Evolutionary conservation across 2,113 vertebrate genomes (phyloP), one percentile per base, ranked within the genome.

Genomic region (Anolis sagrei): DNA sequence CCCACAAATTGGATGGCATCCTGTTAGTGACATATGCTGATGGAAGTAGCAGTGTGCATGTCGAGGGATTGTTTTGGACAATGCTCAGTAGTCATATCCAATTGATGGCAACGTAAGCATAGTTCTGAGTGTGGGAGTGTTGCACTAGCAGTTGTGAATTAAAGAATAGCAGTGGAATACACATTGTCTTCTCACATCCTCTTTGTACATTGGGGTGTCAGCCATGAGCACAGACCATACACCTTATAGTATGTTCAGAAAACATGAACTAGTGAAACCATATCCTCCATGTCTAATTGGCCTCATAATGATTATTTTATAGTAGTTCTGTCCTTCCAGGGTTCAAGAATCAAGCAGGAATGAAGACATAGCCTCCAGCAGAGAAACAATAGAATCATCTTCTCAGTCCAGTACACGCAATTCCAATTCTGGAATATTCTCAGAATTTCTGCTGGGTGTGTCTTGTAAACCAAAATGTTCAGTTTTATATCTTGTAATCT

Each of bases 401-500:
- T 61, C 21, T 34, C 8, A 21, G 29, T 16, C 29, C 27, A 68
- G 34, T 68, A 19, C 44, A 80, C n/a, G 62, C 39, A 29, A 68
- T 54, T 80, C 48, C 39, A 29, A 29, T 44, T 73, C 51, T 73
- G 69, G 58, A 74, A 61, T 49, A 48, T 76, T 66, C 58, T 34
- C 73, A 76, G 72, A 18, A 10, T 34, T 18, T 54, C 54, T 83
- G 51, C 70, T 29, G 58, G 70, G 9, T 75, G 54, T 74, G 79
- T 91, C 58, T 75, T 86, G 62, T 77, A 83, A 90, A 88, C 25
- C 19, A 83, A 66, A 1, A 16, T 70, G 74, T 86, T 88, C 48
- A 90, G 68, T 62, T 88, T 89, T 87, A 81, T 76, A 58, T 61
- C 87, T 61, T 48, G 7, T 88, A 88, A 88, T 93, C 76, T 58